Evolutionary conservation across 35 echinoderm and acorn worm genomes (phyloP).

Genomic region (Patiria miniata): DNA sequence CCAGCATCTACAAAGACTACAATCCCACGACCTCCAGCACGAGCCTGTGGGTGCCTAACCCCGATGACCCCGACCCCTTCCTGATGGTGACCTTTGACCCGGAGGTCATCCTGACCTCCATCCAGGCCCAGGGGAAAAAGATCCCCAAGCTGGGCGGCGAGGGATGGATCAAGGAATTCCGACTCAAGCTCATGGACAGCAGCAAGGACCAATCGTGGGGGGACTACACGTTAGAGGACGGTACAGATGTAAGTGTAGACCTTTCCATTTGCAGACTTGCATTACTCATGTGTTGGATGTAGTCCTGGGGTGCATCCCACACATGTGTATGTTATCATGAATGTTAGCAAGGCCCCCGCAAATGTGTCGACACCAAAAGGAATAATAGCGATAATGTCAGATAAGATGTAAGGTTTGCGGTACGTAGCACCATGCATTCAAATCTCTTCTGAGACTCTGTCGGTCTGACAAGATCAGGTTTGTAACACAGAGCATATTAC

Average conservation of each 20-base stretch:
- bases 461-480: no score
- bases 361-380: no score
- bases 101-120: neutral
- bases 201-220: neutral
- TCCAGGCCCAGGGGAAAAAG: neutral
- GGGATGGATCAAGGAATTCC: constrained; percentile 19
- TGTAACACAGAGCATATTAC: no score
- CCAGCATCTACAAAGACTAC: constrained; percentile 10
- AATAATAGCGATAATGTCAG: no score
- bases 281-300: no score
- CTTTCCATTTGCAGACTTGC: neutral
- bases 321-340: no score
- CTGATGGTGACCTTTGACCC: neutral
- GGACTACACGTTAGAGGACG: neutral
- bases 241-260: neutral
- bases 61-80: neutral
- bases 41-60: neutral
- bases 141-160: neutral
- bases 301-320: no score
- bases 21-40: neutral
- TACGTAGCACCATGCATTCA: no score
- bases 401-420: no score
- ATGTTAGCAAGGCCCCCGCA: no score
- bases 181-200: neutral
- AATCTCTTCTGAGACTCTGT: no score